Base-by-base conservation (phyloP, 2,113 vertebrate species). In the Ptilorrhoa leucosticta region DNA sequence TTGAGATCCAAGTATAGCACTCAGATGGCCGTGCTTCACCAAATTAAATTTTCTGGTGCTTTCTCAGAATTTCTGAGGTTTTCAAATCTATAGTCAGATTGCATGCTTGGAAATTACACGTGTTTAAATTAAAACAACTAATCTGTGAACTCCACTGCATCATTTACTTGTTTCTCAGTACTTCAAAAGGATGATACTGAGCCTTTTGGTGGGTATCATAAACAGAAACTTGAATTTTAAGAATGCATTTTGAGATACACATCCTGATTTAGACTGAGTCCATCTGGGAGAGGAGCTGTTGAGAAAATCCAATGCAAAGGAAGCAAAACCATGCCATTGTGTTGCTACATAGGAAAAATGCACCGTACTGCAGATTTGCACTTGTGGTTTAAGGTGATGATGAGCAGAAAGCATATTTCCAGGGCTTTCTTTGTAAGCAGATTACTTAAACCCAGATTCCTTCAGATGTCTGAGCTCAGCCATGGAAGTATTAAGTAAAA, bases 381-480 rank as follows among this genome's bases (percentile, higher is more conserved):
- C n/a, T 83, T 10, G 23, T 71, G 58, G 19, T 93, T 81, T 80
- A 80, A 88, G 68, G 79, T 60, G 75, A 54, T 58, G 66, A 83
- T 0, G 8, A 89, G 66, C 57, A 87, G 70, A 89, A 93, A 93
- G 48, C 2, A 2, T 80, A 50, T 89, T 95, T 96, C 75, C 30
- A 83, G 60, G 64, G 70, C 51, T 90, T 87, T 75, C 68, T 83
- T 15, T 78, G 35, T 73, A 75, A 96, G 69, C 64, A 92, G 85
- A 78, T 94, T 95, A 64, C 47, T 90, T 86, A 86, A 89, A 83
- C 64, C 6, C 13, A 83, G 82, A 68, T 90, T 73, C 69, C 44
- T 73, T 96, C 92, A 78, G 83, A 73, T 89, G 83, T 77, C 76
- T 83, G 60, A 90, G 58, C 37, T 90, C 90, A 86, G 40, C 50